phyloP scores from a whole-genome alignment of 2,888 invertebrate species.

The Gisinianus flammeolus region DNA sequence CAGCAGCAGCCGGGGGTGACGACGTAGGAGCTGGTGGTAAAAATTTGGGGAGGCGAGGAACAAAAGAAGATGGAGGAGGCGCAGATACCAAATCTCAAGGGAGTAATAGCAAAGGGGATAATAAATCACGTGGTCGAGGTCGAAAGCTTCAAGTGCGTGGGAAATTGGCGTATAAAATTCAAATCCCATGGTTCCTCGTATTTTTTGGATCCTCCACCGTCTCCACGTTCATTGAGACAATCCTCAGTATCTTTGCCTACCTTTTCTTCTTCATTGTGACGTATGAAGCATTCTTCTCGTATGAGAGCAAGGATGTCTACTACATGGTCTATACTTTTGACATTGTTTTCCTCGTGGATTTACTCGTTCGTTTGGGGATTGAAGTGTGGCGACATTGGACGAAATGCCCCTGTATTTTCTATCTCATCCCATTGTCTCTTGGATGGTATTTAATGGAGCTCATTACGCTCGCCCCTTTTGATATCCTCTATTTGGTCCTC shows the following conservation, averaged over 20 bases:
- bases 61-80: no score
- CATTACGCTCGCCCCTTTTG: not conserved
- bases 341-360: constrained; percentile 9
- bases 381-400: constrained; percentile 14
- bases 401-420: constrained; percentile 2
- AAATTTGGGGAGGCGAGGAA: no score
- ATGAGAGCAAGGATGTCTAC: not conserved
- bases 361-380: not conserved
- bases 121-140: no score
- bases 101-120: no score
- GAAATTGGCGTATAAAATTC: not conserved
- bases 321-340: not conserved
- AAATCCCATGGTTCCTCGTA: not conserved
- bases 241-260: not conserved
- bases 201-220: not conserved
- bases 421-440: constrained; percentile 17
- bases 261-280: not conserved
- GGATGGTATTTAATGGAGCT: constrained; percentile 20
- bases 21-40: no score
- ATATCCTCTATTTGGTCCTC: not conserved
- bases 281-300: constrained; percentile 24
- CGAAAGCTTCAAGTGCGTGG: not conserved
- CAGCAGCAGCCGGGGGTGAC: no score
- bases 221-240: not conserved
- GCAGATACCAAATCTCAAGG: no score